Base-by-base conservation (phyloP, 2,888 invertebrate species). In the Bibio marci region DNA sequence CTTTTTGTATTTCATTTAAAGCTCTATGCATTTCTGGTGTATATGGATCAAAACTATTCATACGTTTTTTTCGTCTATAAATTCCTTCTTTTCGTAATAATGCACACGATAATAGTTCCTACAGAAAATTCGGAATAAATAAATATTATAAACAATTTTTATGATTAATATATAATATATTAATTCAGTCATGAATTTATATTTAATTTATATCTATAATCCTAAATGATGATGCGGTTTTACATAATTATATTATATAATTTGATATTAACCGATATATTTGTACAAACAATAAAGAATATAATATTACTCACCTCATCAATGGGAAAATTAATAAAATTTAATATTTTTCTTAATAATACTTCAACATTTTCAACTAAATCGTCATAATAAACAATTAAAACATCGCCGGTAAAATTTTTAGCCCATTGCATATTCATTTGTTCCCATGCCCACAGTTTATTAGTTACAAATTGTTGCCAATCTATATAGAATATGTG, bases 401-500 rank as follows among this genome's bases (percentile, higher is more conserved):
- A 74, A 30, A 78, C 62, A 4, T 73, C 71, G 11, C 80, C 79
- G 3, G 68, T 65, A 56, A 78, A 82, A 49, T 71, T 69, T 39
- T 67, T 64, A 45, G 81, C 63, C 81, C 82, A 83, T 50, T 73
- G 68, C 27, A 71, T 57, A 53, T 81, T 77, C 47, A 78, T 70
- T 25, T 69, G 63, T 55, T 73, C 72, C 82, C 82, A 83, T 19
- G 67, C 68, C 17, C 63, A 56, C 30, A 79, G 59, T 53, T 80
- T 76, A 19, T 68, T 70, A 27, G 64, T 60, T 19, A 81, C 81
- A 56, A 80, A 80, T 41, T 69, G 69, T 35, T 70, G 65, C 82
- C 82, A 82, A 54, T 75, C 80, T 79, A 18, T 7, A 30, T 19
- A 19, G n/a, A 32, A 7, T 14, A 35, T 14, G 13, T 22, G 35